These are phyloP conservation scores for Erinaceus europaeus DNA, from an alignment of 2,113 vertebrate species.

Conservation along the genomic window DNA sequence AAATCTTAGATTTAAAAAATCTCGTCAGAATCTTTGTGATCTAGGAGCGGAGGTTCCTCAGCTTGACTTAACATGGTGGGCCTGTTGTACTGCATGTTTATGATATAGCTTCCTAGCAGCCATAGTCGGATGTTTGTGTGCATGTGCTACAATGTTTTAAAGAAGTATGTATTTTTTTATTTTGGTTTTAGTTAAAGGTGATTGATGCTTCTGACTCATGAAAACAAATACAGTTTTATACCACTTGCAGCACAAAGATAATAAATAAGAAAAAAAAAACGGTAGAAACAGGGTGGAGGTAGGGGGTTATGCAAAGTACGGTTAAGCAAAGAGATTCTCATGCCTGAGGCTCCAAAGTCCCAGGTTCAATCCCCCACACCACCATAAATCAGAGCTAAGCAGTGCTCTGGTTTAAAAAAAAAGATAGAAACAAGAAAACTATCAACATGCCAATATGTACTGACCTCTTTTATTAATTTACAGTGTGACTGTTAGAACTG, in stretches of 20 bases:
- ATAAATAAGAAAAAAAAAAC: too few relatives aligned
- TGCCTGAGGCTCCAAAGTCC: too few relatives aligned
- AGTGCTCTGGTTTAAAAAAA: not conserved
- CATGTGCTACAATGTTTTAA: not conserved
- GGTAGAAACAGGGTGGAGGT: too few relatives aligned
- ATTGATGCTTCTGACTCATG: not conserved
- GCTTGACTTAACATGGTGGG: not conserved
- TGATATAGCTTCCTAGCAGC: not conserved
- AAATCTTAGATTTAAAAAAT: too few relatives aligned
- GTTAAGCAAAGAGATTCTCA: too few relatives aligned
- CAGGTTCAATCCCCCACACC: too few relatives aligned
- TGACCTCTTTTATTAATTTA: conserved; percentile 13
- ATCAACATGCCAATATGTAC: not conserved
- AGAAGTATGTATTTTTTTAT: not conserved
- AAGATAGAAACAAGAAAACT: conserved; percentile 6
- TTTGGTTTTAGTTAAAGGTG: conserved; percentile 47
- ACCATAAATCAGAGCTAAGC: too few relatives aligned
- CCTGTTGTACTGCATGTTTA: conserved; percentile 6
- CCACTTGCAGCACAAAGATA: conserved; percentile 17
- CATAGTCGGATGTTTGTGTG: too few relatives aligned
- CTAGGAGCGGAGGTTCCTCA: conserved; percentile 1
- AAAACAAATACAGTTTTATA: conserved; percentile 30
- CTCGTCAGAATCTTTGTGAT: not conserved
- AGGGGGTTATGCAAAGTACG: too few relatives aligned
- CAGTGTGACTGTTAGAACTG: not conserved